phyloP scores from a whole-genome alignment of 2,888 invertebrate genomes.

The Deilephila porcellus region DNA sequence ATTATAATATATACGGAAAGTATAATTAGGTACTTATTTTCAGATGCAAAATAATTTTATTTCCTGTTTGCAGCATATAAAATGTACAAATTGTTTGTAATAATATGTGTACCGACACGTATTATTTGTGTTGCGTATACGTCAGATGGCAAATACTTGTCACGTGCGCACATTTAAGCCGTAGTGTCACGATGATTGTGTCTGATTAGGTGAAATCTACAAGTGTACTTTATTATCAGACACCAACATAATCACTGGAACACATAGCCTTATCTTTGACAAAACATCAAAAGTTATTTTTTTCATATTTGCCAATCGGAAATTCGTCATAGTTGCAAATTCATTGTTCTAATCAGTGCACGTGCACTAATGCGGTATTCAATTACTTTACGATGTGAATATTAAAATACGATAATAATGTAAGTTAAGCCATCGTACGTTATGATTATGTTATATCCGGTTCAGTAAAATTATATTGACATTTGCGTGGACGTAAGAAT shows the following conservation, averaged over 20 bases:
- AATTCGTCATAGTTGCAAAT: conserved; percentile 1
- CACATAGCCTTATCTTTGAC: conserved; percentile 28
- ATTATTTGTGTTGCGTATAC: conserved; percentile 20
- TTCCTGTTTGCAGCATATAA: conserved; percentile 6
- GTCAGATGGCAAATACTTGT: conserved; percentile 30
- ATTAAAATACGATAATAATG: not conserved
- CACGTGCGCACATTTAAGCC: conserved; percentile 29
- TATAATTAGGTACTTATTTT: not conserved
- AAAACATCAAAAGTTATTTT: conserved; percentile 4
- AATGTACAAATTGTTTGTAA: conserved; percentile 10
- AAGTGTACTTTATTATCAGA: conserved; percentile 33
- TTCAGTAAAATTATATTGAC: not conserved
- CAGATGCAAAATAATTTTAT: not conserved
- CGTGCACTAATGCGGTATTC: not conserved
- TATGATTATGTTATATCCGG: not conserved
- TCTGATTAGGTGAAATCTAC: conserved; percentile 33
- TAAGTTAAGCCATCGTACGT: not conserved
- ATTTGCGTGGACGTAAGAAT: not conserved
- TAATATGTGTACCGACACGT: conserved; percentile 7
- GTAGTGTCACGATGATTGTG: conserved; percentile 24
- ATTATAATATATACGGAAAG: not conserved
- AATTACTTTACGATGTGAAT: not conserved
- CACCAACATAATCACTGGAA: conserved; percentile 29
- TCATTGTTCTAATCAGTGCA: not conserved
- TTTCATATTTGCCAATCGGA: conserved; percentile 11